Conservation (phyloP, 2,888 invertebrate genomes). For the Adela reaumurella region DNA sequence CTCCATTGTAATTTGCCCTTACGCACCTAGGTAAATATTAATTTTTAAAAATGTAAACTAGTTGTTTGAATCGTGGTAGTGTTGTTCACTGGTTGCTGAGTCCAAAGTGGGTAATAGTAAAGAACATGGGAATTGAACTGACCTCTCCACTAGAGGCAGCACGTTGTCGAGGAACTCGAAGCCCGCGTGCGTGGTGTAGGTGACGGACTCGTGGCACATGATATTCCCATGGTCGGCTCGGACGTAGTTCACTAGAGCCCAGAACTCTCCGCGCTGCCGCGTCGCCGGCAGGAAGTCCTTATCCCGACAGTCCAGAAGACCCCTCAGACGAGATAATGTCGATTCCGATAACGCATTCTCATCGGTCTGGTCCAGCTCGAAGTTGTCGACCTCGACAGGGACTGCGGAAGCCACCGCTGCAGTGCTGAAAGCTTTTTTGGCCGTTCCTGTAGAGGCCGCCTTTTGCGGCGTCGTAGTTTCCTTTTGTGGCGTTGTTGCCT, state of each 20-base stretch:
- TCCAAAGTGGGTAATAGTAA: too few species aligned
- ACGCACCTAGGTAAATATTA: too few species aligned
- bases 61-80: too few species aligned
- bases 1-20: too few species aligned
- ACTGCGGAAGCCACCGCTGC: constrained; percentile 26
- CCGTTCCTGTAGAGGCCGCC: constrained; percentile 37
- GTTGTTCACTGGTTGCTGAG: too few species aligned
- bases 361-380: constrained; percentile 29
- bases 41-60: too few species aligned
- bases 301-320: constrained; percentile 62
- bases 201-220: constrained; percentile 79
- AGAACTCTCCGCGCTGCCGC: constrained; percentile 75
- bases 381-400: constrained; percentile 26
- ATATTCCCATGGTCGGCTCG: constrained; percentile 65
- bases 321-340: constrained; percentile 34
- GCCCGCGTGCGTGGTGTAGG: constrained; percentile 90
- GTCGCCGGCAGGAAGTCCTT: constrained; percentile 57
- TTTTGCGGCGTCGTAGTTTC: constrained; percentile 41
- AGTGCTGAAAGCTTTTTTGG: constrained; percentile 44
- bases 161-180: constrained; percentile 89
- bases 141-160: constrained; percentile 75
- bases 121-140: constrained; percentile 17
- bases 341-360: constrained; percentile 34
- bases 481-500: constrained; percentile 18
- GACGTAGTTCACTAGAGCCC: constrained; percentile 87